Conservation (phyloP, 2,797 vertebrate genomes). For the Fratercula arctica region DNA sequence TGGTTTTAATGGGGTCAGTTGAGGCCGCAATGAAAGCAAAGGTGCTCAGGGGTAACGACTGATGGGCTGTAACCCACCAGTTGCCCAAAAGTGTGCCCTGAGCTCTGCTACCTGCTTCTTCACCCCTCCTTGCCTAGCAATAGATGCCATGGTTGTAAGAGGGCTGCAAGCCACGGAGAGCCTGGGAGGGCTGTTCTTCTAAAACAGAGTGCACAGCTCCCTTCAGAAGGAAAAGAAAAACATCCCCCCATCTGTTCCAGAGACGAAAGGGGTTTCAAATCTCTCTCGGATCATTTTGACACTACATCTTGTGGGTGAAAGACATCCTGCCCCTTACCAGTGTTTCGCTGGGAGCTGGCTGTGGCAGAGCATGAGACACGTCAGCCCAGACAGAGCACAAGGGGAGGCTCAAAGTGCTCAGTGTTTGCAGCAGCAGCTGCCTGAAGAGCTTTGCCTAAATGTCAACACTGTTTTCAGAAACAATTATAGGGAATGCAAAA, state of each 20-base stretch:
- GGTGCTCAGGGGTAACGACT: not conserved
- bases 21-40: not conserved
- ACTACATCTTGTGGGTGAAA: not conserved
- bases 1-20: not conserved
- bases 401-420: not conserved
- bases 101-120: not conserved
- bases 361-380: not conserved
- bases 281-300: not conserved
- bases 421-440: not conserved
- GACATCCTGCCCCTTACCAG: not conserved
- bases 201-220: not conserved
- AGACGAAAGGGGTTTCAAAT: not conserved
- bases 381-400: not conserved
- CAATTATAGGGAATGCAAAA: not conserved
- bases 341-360: accelerated
- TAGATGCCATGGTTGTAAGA: not conserved
- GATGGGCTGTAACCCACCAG: not conserved
- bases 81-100: not conserved
- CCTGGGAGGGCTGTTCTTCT: not conserved
- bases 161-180: not conserved
- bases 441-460: not conserved
- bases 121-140: not conserved
- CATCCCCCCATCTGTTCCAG: not conserved
- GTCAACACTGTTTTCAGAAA: not conserved
- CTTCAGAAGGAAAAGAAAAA: not conserved